phyloP scores from a whole-genome alignment of 2,797 vertebrate genomes.

The Sitta carolinensis region DNA sequence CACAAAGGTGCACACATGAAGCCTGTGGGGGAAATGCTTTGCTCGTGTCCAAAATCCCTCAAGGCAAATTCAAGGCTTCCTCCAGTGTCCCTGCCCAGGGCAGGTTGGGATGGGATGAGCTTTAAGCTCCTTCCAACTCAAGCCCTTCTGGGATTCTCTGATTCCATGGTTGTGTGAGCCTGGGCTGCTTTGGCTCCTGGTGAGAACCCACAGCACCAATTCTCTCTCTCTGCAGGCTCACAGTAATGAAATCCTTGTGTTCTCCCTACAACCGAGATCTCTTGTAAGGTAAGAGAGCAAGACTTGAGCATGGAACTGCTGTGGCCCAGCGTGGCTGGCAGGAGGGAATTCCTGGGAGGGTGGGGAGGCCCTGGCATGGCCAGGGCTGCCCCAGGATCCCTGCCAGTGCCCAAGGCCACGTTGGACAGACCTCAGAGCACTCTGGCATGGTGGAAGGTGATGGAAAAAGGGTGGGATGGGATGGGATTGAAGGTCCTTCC shows the following conservation, averaged over 20 bases:
- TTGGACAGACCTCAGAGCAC: accelerated
- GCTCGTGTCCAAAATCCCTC: accelerated
- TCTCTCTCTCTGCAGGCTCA: constrained; percentile 81
- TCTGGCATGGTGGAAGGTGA: background rate
- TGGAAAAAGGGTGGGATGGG: accelerated
- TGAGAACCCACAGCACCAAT: background rate
- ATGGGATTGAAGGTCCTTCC: background rate
- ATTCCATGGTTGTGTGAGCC: background rate
- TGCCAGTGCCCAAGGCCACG: background rate
- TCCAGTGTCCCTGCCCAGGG: background rate
- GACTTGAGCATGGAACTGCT: accelerated
- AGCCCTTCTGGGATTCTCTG: background rate
- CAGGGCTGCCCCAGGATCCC: background rate
- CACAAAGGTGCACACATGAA: background rate
- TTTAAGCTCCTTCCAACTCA: background rate
- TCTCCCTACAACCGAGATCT: constrained; percentile 92
- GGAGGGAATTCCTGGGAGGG: background rate
- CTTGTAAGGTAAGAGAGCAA: constrained; percentile 84
- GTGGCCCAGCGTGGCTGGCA: accelerated
- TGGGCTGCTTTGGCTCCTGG: background rate
- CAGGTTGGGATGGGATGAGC: background rate
- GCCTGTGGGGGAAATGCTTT: background rate
- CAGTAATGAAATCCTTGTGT: constrained; percentile 91
- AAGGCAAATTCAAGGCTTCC: background rate
- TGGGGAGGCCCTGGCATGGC: background rate